These are phyloP conservation scores for Oscheius sp. DNA, from an alignment of 2,888 invertebrate genomes.

Conservation along the genomic window DNA sequence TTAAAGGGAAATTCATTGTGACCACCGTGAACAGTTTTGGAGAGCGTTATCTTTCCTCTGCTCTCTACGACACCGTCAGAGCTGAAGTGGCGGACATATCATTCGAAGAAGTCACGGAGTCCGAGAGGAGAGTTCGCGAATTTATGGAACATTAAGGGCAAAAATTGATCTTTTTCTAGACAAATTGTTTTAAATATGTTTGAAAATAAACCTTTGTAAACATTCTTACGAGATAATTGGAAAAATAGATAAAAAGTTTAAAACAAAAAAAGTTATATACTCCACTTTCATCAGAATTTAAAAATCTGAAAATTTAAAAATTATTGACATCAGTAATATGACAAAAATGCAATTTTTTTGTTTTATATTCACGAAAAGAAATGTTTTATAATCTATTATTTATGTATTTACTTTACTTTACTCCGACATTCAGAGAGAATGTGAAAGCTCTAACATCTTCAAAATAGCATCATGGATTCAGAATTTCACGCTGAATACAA, in stretches of 20 bases:
- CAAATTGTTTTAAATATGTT: background rate
- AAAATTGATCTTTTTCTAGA: background rate
- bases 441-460: too few relatives aligned
- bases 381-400: too few relatives aligned
- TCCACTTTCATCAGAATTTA: too few relatives aligned
- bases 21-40: slow-evolving; percentile 54
- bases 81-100: slow-evolving; percentile 2
- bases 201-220: background rate
- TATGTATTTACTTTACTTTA: too few relatives aligned
- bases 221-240: background rate
- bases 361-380: too few relatives aligned
- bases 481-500: too few relatives aligned
- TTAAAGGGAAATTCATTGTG: slow-evolving; percentile 56
- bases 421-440: too few relatives aligned
- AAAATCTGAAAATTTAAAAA: too few relatives aligned
- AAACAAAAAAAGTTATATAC: background rate
- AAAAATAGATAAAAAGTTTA: background rate
- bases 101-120: background rate
- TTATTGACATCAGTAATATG: too few relatives aligned
- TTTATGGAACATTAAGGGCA: background rate
- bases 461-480: too few relatives aligned
- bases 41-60: slow-evolving; percentile 50
- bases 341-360: too few relatives aligned
- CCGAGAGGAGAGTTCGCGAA: slow-evolving; percentile 11
- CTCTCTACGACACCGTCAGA: slow-evolving; percentile 7